Percentiles rank a stretch among this genome's conserved stretches.
phyloP scores from a whole-genome alignment of 2,888 invertebrate genomes.

The Pocota personata region DNA sequence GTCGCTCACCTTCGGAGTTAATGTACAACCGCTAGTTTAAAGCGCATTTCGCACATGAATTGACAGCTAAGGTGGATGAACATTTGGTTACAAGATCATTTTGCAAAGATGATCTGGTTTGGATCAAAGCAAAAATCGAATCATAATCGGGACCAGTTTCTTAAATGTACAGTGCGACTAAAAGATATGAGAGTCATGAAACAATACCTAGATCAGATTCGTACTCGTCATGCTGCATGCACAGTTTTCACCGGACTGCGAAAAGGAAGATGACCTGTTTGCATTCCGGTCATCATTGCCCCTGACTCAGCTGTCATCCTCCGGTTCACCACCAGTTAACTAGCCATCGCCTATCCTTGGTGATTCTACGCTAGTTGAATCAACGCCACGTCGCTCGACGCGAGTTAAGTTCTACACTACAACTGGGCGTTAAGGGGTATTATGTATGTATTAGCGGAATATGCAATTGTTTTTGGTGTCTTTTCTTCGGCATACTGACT shows the following conservation, averaged over 20 bases:
- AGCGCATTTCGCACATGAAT: slow-evolving; percentile 32
- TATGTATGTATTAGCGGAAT: background rate
- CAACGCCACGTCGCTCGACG: background rate
- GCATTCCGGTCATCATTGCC: background rate
- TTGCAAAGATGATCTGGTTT: background rate
- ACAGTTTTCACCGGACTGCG: too few relatives aligned
- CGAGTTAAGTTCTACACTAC: background rate
- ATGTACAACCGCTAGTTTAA: slow-evolving; percentile 30
- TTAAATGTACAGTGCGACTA: slow-evolving; percentile 9
- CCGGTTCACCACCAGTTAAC: too few relatives aligned
- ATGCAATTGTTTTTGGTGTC: too few relatives aligned
- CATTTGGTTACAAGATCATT: background rate
- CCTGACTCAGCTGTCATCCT: too few relatives aligned
- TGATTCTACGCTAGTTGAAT: background rate
- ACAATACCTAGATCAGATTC: slow-evolving; percentile 13
- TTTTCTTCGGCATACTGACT: too few relatives aligned
- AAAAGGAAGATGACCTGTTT: too few relatives aligned
- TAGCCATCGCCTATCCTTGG: background rate
- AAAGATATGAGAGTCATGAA: slow-evolving; percentile 4
- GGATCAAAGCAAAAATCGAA: slow-evolving; percentile 2
- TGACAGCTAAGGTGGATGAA: background rate
- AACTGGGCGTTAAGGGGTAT: background rate
- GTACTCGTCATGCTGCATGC: background rate
- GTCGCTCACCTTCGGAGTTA: slow-evolving; percentile 25
- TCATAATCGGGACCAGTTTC: slow-evolving; percentile 11